These are phyloP conservation scores for Helleia helle DNA, from an alignment of 2,888 invertebrate species.

Conservation along the genomic window DNA sequence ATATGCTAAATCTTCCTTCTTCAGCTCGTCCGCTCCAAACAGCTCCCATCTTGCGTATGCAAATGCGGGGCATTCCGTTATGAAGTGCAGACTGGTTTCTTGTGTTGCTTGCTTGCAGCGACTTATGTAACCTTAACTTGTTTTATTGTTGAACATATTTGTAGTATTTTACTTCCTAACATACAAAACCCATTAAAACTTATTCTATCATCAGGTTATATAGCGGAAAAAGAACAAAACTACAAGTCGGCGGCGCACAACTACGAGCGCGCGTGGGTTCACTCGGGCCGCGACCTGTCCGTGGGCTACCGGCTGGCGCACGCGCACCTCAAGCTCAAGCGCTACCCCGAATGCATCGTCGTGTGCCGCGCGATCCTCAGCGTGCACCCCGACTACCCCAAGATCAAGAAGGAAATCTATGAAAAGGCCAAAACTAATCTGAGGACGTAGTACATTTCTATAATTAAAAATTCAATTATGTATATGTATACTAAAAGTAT, in stretches of 20 bases:
- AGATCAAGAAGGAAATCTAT: constrained; percentile 93
- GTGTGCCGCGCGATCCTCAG: constrained; percentile 87
- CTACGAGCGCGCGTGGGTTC: constrained; percentile 91
- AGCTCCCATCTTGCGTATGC: too few species aligned
- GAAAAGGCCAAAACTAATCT: constrained; percentile 90
- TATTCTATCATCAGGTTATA: constrained; percentile 78
- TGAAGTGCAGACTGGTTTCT: too few species aligned
- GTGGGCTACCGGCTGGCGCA: constrained; percentile 95
- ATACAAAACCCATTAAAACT: too few species aligned
- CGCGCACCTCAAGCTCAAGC: constrained; percentile 91
- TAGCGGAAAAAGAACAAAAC: constrained; percentile 94
- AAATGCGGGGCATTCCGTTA: too few species aligned
- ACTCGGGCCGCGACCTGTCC: constrained; percentile 86
- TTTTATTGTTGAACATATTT: too few species aligned
- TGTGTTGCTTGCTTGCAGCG: too few species aligned
- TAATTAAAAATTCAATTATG: constrained; percentile 15
- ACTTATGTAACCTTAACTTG: too few species aligned
- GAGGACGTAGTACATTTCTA: constrained; percentile 73
- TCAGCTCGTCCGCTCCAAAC: too few species aligned
- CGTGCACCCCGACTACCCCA: constrained; percentile 89
- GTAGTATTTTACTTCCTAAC: too few species aligned
- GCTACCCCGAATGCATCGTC: constrained; percentile 92
- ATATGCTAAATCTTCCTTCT: too few species aligned
- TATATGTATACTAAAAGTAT: too few species aligned
- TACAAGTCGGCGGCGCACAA: constrained; percentile 88